phyloP scores from a whole-genome alignment of 2,888 invertebrate genomes.

The Apamea monoglypha region DNA sequence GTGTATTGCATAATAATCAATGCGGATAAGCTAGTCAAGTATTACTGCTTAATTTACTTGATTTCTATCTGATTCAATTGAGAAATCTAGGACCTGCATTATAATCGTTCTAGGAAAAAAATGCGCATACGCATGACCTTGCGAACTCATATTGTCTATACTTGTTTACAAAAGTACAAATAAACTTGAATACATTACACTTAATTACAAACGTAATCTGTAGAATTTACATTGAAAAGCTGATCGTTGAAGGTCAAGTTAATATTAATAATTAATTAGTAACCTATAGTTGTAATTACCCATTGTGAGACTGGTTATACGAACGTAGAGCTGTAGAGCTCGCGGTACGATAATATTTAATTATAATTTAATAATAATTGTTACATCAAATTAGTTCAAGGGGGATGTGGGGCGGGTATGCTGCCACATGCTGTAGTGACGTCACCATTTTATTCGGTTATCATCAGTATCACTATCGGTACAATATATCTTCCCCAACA shows the following conservation, averaged over 20 bases:
- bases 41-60: slow-evolving; percentile 18
- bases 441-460: slow-evolving; percentile 32
- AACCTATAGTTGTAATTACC: slow-evolving; percentile 63
- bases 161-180: slow-evolving; percentile 55
- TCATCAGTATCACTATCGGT: slow-evolving; percentile 25
- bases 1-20: slow-evolving; percentile 45
- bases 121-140: slow-evolving; percentile 41
- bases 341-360: slow-evolving; percentile 20
- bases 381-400: slow-evolving; percentile 50
- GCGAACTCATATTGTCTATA: slow-evolving; percentile 47
- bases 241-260: slow-evolving; percentile 76
- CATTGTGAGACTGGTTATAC: slow-evolving; percentile 54
- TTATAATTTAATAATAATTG: slow-evolving; percentile 28
- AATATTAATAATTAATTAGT: slow-evolving; percentile 71
- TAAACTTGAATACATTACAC: slow-evolving; percentile 57
- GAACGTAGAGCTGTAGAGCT: slow-evolving; percentile 16
- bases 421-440: slow-evolving; percentile 5
- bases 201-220: slow-evolving; percentile 68
- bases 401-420: slow-evolving; percentile 4
- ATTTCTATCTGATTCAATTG: slow-evolving; percentile 1
- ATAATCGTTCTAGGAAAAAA: slow-evolving; percentile 22
- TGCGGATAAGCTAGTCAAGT: slow-evolving; percentile 11
- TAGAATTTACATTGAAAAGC: slow-evolving; percentile 78
- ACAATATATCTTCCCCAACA: not conserved
- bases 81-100: slow-evolving; percentile 1